phyloP scores from a whole-genome alignment of 2,113 vertebrate species.

The Rallus limicola region DNA sequence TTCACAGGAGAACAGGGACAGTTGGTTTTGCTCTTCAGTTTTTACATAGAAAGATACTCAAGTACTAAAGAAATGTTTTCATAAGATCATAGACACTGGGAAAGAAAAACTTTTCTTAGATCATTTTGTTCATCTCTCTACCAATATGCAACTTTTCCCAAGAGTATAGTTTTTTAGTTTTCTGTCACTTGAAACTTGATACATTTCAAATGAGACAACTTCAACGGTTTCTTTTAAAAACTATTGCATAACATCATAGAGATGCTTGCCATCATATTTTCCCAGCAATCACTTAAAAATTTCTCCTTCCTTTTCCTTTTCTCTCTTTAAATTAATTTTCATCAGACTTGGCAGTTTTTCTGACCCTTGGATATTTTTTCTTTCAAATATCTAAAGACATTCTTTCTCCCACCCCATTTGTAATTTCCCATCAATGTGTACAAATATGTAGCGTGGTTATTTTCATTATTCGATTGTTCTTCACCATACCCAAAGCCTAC shows the following conservation, averaged over 20 bases:
- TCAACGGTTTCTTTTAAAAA: neutral
- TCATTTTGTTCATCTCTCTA: neutral
- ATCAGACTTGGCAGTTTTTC: neutral
- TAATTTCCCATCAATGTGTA: neutral
- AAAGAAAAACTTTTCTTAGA: neutral
- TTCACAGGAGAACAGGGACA: neutral
- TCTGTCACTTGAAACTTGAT: neutral
- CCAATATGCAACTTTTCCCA: neutral
- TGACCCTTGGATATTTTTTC: neutral
- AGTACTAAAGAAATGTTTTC: neutral
- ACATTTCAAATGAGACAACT: neutral
- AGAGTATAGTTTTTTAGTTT: neutral
- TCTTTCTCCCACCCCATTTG: neutral
- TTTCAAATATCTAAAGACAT: neutral
- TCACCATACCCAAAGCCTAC: neutral
- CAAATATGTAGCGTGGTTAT: neutral
- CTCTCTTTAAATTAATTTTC: neutral
- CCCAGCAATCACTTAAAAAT: neutral
- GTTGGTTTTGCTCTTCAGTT: neutral
- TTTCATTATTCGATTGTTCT: neutral
- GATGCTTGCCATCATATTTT: neutral
- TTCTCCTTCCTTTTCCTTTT: neutral
- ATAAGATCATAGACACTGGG: neutral
- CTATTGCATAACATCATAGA: neutral
- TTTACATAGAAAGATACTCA: neutral